Evolutionary conservation across 2,888 invertebrate species (phyloP).

Genomic region (Meloe dianella): DNA sequence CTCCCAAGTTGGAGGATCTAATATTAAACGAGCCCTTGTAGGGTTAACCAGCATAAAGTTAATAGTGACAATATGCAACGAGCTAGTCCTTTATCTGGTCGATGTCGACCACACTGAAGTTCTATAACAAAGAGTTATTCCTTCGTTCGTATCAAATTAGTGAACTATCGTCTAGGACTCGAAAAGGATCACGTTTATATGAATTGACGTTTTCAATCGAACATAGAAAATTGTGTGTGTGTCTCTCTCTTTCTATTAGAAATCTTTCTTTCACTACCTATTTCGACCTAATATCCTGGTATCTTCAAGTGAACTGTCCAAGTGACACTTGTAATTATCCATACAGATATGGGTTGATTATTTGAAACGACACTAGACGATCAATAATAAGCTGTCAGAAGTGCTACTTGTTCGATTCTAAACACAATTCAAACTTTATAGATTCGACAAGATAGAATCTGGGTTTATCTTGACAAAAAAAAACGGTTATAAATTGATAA

Average conservation of each 20-base stretch:
- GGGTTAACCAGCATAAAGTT: slow-evolving; percentile 19
- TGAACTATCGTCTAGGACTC: slow-evolving; percentile 32
- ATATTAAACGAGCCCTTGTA: slow-evolving; percentile 32
- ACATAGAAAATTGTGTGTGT: slow-evolving; percentile 19
- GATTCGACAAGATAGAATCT: neutral
- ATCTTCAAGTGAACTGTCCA: slow-evolving; percentile 28
- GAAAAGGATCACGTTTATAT: slow-evolving; percentile 36
- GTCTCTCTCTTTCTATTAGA: neutral
- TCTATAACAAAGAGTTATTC: slow-evolving; percentile 22
- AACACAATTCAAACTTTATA: neutral
- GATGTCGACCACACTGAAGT: slow-evolving; percentile 23
- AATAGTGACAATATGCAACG: slow-evolving; percentile 33
- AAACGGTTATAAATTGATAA: too few relatives aligned
- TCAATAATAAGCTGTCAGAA: neutral
- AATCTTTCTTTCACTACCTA: neutral
- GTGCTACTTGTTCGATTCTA: neutral
- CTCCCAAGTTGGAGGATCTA: slow-evolving; percentile 29
- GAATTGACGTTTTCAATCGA: slow-evolving; percentile 45
- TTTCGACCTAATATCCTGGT: slow-evolving; percentile 20
- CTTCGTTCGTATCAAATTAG: slow-evolving; percentile 26
- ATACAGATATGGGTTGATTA: slow-evolving; percentile 17
- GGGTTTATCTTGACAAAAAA: neutral
- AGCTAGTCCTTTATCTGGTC: slow-evolving; percentile 28
- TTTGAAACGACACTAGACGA: neutral
- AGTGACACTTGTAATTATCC: slow-evolving; percentile 32